phyloP scores from a whole-genome alignment of 64 coral and sea anemone species.

The Porites lutea region DNA sequence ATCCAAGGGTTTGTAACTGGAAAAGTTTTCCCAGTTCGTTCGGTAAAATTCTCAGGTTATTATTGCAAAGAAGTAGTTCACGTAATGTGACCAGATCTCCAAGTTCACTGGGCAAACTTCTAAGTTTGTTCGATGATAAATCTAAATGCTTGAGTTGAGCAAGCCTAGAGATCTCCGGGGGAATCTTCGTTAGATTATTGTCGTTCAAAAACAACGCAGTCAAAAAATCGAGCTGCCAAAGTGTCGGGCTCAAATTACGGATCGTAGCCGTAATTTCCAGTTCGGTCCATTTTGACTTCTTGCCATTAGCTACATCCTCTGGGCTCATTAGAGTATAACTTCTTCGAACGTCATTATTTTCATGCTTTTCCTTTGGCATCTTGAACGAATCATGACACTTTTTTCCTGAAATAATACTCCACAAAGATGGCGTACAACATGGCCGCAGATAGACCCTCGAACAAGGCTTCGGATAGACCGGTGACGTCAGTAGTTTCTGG shows the following conservation, averaged over 20 bases:
- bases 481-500: constrained; percentile 38
- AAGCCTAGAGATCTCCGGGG: constrained; percentile 92
- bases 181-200: constrained; percentile 97
- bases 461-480: constrained; percentile 44
- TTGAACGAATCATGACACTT: constrained; percentile 84
- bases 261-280: constrained; percentile 97
- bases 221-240: constrained; percentile 98
- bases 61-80: constrained; percentile 97
- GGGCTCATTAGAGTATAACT: constrained; percentile 89
- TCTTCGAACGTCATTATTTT: constrained; percentile 95
- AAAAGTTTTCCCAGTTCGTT: constrained; percentile 99
- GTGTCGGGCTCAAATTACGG: constrained; percentile 98
- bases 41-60: constrained; percentile 90
- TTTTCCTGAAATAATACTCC: constrained; percentile 75
- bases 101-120: constrained; percentile 99
- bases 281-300: constrained; percentile 97
- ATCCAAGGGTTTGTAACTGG: constrained; percentile 94
- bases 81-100: constrained; percentile 99
- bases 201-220: constrained; percentile 97
- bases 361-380: constrained; percentile 97
- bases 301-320: constrained; percentile 94
- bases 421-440: constrained; percentile 91
- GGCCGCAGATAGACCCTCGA: constrained; percentile 80
- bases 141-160: constrained; percentile 90
- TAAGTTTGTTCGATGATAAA: constrained; percentile 97